phyloP scores from a whole-genome alignment of 2,888 invertebrate genomes.

The Mactromeris polynyma region DNA sequence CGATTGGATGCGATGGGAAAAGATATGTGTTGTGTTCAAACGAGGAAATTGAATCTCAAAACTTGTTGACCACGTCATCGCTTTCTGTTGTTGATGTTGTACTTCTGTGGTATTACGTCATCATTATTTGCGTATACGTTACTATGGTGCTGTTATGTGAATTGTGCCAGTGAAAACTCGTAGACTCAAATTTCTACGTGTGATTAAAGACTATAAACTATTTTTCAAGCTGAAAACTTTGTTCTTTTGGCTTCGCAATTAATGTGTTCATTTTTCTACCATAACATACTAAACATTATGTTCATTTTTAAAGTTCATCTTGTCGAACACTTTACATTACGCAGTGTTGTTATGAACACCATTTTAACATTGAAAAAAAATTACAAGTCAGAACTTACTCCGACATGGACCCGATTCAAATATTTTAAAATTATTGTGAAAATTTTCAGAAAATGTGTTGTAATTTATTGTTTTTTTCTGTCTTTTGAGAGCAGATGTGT shows the following conservation, averaged over 20 bases:
- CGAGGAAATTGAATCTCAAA: slow-evolving; percentile 31
- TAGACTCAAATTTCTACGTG: not conserved
- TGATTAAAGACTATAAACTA: slow-evolving; percentile 5
- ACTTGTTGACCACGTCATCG: slow-evolving; percentile 15
- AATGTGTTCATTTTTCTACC: not conserved
- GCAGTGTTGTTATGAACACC: no score
- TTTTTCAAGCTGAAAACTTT: not conserved
- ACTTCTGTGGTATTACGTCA: slow-evolving; percentile 26
- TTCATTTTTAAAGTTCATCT: not conserved
- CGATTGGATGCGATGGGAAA: not conserved
- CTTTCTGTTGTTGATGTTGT: slow-evolving; percentile 26
- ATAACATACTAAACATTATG: not conserved
- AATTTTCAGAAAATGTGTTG: not conserved
- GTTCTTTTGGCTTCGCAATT: not conserved
- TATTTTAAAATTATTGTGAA: slow-evolving; percentile 1
- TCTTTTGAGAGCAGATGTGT: not conserved
- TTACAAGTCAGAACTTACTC: not conserved
- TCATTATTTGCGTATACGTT: slow-evolving; percentile 18
- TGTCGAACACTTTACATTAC: not conserved
- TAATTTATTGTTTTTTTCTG: not conserved
- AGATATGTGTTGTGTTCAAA: slow-evolving; percentile 6
- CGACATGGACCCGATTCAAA: not conserved
- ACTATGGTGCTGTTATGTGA: slow-evolving; percentile 34
- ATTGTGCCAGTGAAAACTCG: slow-evolving; percentile 32
- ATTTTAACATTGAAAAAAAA: not conserved